These are phyloP conservation scores for Trypoxylon attenuatum DNA, from an alignment of 2,888 invertebrate genomes.

Conservation along the genomic window DNA sequence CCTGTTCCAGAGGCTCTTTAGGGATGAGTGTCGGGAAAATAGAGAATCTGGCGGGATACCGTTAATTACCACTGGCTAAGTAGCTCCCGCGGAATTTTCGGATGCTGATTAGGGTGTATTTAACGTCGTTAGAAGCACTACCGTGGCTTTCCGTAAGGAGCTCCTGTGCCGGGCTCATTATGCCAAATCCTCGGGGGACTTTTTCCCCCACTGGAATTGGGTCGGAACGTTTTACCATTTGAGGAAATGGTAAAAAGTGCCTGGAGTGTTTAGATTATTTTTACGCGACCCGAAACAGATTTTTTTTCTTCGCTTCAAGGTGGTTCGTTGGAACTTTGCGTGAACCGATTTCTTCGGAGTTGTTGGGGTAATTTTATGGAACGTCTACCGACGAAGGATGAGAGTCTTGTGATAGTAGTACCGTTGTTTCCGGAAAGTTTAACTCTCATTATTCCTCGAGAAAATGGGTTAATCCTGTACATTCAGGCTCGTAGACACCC, in stretches of 20 bases:
- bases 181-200: neutral
- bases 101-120: too few species aligned
- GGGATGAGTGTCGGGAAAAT: too few species aligned
- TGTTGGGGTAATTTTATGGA: too few species aligned
- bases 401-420: too few species aligned
- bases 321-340: neutral
- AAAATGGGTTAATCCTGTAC: neutral
- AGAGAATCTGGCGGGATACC: too few species aligned
- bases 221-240: conserved; percentile 1
- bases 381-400: too few species aligned
- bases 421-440: too few species aligned
- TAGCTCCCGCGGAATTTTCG: too few species aligned
- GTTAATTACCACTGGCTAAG: too few species aligned
- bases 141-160: neutral
- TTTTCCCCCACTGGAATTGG: neutral
- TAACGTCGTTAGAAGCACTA: neutral
- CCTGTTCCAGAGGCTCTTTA: too few species aligned
- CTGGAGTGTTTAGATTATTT: neutral
- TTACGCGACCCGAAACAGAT: neutral
- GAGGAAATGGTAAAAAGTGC: neutral
- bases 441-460: neutral
- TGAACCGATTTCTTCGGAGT: too few species aligned
- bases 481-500: neutral
- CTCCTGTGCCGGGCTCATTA: neutral
- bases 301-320: neutral